Base-by-base conservation (phyloP, 2,888 invertebrate species). In the Polydrusus pterygomalis region DNA sequence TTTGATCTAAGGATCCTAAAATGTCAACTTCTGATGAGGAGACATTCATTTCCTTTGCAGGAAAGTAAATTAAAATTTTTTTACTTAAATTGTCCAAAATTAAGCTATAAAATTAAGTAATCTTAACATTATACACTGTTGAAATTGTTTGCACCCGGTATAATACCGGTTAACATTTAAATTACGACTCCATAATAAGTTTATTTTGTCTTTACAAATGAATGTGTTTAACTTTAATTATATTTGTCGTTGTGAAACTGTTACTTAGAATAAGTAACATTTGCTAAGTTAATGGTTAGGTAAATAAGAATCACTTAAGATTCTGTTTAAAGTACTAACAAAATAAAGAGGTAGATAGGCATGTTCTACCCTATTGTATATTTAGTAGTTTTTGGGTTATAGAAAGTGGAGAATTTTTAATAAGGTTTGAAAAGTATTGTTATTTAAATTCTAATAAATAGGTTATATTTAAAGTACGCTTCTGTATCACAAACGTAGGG, bases 231-330 rank as follows among this genome's bases (percentile, higher is more conserved):
- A 72, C 65, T 76, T 69, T 76, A 76, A 73, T 76, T 73, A 76
- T 77, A 68, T 77, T 77, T 74, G 77, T 77, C 70, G 68, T 74
- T 74, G 77, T 77, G 77, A 80, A 83, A 82, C 81, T 83, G 83
- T 83, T 83, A 83, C 84, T 81, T 80, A 77, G 78, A 78, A 79
- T 76, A 79, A 81, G 81, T 84, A 85, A 85, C 85, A 85, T 84
- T 85, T 84, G 83, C 84, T 77, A 81, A 85, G 83, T 82, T 85
- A 85, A 86, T 86, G 86, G 84, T 78, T 84, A 56, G 71, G 81
- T 82, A 86, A 86, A 86, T 81, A 86, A 72, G 79, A 80, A 80
- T 81, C 82, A 81, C 82, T 82, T 76, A 76, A 73, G 69, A 62
- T 62, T 69, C 56, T 77, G 78, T 78, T 77, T 78, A 74, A 79